These are phyloP conservation scores for Scopus umbretta DNA, from an alignment of 2,113 vertebrate species.

Conservation along the genomic window DNA sequence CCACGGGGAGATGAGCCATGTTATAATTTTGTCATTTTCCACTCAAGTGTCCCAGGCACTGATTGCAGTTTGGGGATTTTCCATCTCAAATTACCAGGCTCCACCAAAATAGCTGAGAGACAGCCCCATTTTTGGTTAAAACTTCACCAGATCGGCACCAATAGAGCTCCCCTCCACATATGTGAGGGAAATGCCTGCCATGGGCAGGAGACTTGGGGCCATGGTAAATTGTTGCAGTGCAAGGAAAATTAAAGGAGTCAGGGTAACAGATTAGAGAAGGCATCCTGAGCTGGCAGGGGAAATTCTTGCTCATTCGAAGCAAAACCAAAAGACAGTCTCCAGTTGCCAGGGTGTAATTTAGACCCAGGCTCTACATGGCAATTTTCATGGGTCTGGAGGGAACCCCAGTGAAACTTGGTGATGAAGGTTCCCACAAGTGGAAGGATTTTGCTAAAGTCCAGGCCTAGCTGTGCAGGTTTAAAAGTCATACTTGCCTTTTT, in stretches of 20 bases:
- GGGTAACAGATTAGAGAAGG: not conserved
- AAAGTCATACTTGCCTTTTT: not conserved
- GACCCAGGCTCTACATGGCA: not conserved
- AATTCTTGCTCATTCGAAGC: constrained; percentile 2
- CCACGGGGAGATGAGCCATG: not conserved
- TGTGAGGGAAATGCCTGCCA: fast-evolving
- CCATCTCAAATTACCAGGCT: not conserved
- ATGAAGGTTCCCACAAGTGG: not conserved
- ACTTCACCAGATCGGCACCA: not conserved
- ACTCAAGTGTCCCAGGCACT: not conserved
- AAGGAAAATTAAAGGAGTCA: constrained; percentile 15
- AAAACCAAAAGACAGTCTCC: not conserved
- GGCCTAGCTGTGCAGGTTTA: not conserved
- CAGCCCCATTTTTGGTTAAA: not conserved
- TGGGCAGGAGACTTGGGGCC: not conserved
- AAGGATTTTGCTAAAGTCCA: not conserved
- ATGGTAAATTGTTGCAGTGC: not conserved
- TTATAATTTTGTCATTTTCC: constrained; percentile 5
- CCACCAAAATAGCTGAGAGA: not conserved
- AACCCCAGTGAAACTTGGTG: not conserved
- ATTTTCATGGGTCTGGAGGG: not conserved
- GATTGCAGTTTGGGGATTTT: constrained; percentile 32
- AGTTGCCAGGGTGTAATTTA: constrained; percentile 13
- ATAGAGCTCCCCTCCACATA: not conserved
- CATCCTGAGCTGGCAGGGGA: not conserved